Percentiles rank a stretch among this genome's conserved stretches.
phyloP scores from a whole-genome alignment of 2,797 vertebrate genomes.

The Pseudomugil gertrudae region DNA sequence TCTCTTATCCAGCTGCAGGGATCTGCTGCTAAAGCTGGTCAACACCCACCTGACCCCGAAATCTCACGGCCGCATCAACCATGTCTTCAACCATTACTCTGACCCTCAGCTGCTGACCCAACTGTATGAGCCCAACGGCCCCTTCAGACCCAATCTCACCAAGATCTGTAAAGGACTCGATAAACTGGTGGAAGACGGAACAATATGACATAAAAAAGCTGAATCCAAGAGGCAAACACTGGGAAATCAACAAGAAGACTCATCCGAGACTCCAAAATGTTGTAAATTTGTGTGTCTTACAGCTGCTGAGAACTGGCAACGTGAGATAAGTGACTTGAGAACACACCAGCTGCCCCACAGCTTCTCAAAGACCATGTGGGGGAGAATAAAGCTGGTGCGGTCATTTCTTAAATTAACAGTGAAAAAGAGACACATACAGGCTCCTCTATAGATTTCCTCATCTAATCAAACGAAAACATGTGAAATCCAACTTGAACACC shows the following conservation, averaged over 20 bases:
- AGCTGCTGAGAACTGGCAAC: constrained; percentile 35
- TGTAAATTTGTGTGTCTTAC: constrained; percentile 31
- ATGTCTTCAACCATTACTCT: constrained; percentile 91
- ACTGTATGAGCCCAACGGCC: constrained; percentile 83
- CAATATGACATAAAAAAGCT: constrained; percentile 66
- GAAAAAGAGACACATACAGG: constrained; percentile 19
- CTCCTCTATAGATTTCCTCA: constrained; percentile 18
- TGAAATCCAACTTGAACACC: constrained; percentile 52
- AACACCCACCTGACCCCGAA: constrained; percentile 88
- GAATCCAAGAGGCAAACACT: constrained; percentile 43
- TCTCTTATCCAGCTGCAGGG: constrained; percentile 84
- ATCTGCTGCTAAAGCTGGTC: constrained; percentile 87
- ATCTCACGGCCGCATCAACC: constrained; percentile 89
- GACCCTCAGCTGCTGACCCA: constrained; percentile 84
- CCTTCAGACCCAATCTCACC: constrained; percentile 80
- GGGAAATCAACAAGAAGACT: constrained; percentile 54
- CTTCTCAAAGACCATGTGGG: constrained; percentile 42
- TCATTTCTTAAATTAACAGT: constrained; percentile 27
- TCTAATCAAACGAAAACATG: constrained; percentile 20
- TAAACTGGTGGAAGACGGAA: constrained; percentile 89
- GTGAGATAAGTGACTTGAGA: constrained; percentile 22
- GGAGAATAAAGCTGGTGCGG: constrained; percentile 24
- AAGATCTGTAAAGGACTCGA: constrained; percentile 89
- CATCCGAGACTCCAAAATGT: constrained; percentile 37
- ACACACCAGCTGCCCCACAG: constrained; percentile 14